Percentiles rank a stretch among this genome's conserved stretches.
Conservation (phyloP, 2,797 vertebrate genomes). For the Pipistrellus nathusii region DNA sequence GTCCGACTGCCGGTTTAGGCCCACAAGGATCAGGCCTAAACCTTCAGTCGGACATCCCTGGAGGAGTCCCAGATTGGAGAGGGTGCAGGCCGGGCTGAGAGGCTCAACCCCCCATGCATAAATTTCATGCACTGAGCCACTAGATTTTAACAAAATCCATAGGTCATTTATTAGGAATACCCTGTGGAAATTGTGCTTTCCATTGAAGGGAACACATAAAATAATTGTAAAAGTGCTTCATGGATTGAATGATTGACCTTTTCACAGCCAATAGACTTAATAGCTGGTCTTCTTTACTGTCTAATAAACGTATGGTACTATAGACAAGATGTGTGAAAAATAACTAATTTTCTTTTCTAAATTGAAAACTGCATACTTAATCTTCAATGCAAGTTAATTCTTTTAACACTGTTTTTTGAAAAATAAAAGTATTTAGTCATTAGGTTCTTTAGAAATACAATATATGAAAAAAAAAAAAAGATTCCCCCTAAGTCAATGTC, state of each 20-base stretch:
- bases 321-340: neutral
- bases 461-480: neutral
- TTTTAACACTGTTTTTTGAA: neutral
- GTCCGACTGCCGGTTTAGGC: too few relatives aligned
- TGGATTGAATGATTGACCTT: neutral
- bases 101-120: too few relatives aligned
- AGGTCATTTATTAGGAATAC: neutral
- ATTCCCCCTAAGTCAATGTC: neutral
- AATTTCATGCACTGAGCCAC: too few relatives aligned
- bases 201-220: neutral
- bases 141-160: neutral
- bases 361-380: neutral
- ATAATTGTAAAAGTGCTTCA: neutral
- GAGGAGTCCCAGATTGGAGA: too few relatives aligned
- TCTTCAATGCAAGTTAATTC: neutral
- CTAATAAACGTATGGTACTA: neutral
- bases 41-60: too few relatives aligned
- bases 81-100: too few relatives aligned
- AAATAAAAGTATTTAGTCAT: neutral
- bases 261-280: neutral
- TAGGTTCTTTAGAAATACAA: neutral
- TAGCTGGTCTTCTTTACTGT: neutral
- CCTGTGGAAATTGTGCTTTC: neutral
- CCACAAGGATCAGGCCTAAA: too few relatives aligned
- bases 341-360: neutral